phyloP scores from a whole-genome alignment of 2,797 vertebrate genomes.

The Limnodromus scolopaceus region DNA sequence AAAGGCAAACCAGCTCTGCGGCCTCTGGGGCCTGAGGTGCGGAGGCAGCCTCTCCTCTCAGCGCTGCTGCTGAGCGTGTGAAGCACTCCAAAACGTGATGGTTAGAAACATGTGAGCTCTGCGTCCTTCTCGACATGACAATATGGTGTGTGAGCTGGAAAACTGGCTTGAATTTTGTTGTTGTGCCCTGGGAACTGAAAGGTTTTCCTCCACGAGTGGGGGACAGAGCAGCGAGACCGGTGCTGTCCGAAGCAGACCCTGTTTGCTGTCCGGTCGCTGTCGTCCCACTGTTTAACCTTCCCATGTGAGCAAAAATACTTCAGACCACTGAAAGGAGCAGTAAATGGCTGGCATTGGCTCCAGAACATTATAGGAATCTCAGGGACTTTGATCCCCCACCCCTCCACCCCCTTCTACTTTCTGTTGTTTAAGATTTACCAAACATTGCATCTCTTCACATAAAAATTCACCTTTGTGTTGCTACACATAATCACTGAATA shows the following conservation, averaged over 20 bases:
- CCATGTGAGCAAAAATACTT: neutral
- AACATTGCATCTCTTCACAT: slow-evolving; percentile 4
- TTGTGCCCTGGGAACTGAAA: rapidly evolving
- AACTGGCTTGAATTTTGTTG: neutral
- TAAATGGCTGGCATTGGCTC: neutral
- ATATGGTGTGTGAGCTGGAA: neutral
- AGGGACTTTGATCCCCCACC: slow-evolving; percentile 30
- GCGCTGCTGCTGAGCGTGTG: rapidly evolving
- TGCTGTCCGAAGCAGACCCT: rapidly evolving
- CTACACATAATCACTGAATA: slow-evolving; percentile 28
- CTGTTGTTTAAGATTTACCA: slow-evolving; percentile 42
- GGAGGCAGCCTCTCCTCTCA: rapidly evolving
- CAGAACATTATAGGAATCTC: neutral
- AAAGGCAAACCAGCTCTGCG: neutral
- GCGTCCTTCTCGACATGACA: neutral
- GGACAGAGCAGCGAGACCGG: neutral
- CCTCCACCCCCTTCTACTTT: slow-evolving; percentile 25
- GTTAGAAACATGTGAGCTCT: too few relatives aligned
- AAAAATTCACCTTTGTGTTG: slow-evolving; percentile 56
- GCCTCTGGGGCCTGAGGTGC: neutral
- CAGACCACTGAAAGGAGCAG: neutral
- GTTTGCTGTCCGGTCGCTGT: neutral
- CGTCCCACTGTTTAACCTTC: neutral
- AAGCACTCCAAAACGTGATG: neutral
- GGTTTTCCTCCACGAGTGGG: neutral